Conservation (phyloP, 2,797 vertebrate genomes). For the Fistularia tabacaria region DNA sequence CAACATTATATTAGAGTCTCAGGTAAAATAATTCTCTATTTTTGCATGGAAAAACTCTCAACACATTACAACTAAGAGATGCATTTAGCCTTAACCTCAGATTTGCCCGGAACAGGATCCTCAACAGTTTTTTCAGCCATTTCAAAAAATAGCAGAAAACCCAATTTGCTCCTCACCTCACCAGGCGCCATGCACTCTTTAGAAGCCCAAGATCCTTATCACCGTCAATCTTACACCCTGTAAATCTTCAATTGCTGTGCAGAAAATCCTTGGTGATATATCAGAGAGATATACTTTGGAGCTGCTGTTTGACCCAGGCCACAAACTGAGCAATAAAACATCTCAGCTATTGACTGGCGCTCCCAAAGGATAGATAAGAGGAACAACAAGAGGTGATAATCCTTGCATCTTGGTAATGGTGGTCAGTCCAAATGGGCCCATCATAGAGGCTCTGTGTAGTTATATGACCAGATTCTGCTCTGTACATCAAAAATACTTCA, state of each 20-base stretch:
- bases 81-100: constrained; percentile 29
- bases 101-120: constrained; percentile 6
- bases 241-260: constrained; percentile 24
- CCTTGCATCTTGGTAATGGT: constrained; percentile 34
- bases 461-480: constrained; percentile 16
- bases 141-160: constrained; percentile 4
- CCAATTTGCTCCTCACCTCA: constrained; percentile 9
- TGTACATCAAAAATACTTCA: constrained; percentile 14
- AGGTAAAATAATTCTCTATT: constrained; percentile 39
- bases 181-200: neutral
- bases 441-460: constrained; percentile 34
- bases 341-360: constrained; percentile 34
- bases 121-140: too few species aligned
- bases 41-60: constrained; percentile 22
- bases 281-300: neutral
- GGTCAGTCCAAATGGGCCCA: constrained; percentile 34
- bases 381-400: constrained; percentile 34
- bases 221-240: constrained; percentile 18
- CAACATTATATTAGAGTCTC: constrained; percentile 13
- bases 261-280: constrained; percentile 18
- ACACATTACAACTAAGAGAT: constrained; percentile 16
- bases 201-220: constrained; percentile 20
- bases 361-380: constrained; percentile 26
- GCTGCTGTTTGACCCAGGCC: constrained; percentile 4
- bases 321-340: constrained; percentile 36